Percentiles rank a stretch among this genome's conserved stretches.
These are phyloP conservation scores for Columbina picui DNA, from an alignment of 2,113 vertebrate species.

Conservation along the genomic window DNA sequence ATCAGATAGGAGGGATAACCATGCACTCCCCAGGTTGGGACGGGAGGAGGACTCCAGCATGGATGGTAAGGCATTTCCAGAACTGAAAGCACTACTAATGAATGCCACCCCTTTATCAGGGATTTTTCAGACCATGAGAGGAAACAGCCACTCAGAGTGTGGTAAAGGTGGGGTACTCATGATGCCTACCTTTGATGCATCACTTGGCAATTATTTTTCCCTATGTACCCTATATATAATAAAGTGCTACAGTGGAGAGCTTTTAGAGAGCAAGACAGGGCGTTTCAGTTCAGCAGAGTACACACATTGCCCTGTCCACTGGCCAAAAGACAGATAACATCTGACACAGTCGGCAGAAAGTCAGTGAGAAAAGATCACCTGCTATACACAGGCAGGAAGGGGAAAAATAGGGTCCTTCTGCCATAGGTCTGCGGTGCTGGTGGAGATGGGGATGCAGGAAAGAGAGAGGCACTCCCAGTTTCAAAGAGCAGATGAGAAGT, in stretches of 20 bases:
- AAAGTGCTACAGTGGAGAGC: not conserved
- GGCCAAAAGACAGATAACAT: not conserved
- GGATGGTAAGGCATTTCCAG: not conserved
- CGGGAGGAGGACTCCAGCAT: not conserved
- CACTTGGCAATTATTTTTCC: not conserved
- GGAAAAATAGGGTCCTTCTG: not conserved
- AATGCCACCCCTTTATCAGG: not conserved
- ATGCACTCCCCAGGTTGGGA: not conserved
- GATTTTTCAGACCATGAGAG: not conserved
- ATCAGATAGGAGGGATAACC: not conserved
- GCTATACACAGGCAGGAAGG: not conserved
- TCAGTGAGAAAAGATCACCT: not conserved
- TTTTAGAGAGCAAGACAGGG: not conserved
- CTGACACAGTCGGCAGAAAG: not conserved
- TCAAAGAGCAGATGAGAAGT: not conserved
- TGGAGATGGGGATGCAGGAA: not conserved
- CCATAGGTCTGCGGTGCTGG: accelerated
- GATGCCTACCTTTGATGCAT: not conserved
- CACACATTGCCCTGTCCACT: not conserved
- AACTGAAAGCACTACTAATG: not conserved
- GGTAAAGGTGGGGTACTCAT: not conserved
- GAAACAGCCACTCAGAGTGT: not conserved
- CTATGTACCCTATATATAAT: not conserved
- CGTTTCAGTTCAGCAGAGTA: accelerated
- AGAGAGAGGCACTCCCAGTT: not conserved